Percentiles rank a stretch among this genome's conserved stretches.
phyloP scores from a whole-genome alignment of 2,113 vertebrate species.

The Sorex araneus region DNA sequence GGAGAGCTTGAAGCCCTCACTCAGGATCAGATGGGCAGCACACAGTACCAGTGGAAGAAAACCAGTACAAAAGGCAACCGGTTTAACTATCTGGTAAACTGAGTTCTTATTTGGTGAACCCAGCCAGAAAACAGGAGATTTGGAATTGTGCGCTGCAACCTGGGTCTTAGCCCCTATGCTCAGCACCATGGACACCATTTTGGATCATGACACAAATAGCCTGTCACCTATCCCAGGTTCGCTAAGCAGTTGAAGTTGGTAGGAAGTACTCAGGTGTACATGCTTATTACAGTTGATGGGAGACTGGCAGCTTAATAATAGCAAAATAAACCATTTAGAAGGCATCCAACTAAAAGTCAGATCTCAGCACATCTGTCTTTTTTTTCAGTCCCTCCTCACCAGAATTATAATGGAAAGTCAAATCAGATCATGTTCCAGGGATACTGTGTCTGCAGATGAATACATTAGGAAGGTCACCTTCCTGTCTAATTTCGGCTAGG shows the following conservation, averaged over 20 bases:
- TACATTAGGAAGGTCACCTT: constrained; percentile 71
- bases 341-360: constrained; percentile 30
- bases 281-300: not conserved
- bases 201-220: not conserved
- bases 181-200: not conserved
- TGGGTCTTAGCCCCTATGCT: not conserved
- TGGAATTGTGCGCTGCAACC: not conserved
- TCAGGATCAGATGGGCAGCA: not conserved
- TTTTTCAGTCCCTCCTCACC: constrained; percentile 41
- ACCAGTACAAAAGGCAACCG: not conserved
- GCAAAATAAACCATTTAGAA: constrained; percentile 11
- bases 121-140: not conserved
- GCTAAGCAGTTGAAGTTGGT: constrained; percentile 4
- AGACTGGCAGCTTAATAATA: constrained; percentile 45
- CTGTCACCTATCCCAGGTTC: not conserved
- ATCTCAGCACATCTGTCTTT: constrained; percentile 12
- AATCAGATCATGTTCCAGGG: constrained; percentile 60
- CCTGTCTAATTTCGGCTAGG: constrained; percentile 45
- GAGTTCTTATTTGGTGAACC: not conserved
- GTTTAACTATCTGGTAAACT: not conserved
- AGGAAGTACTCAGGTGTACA: not conserved
- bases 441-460: constrained; percentile 35
- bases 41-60: not conserved
- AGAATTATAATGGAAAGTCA: constrained; percentile 62
- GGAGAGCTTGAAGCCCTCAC: not conserved